A percentile compares a stretch with the other conserved stretches of the same genome.
Conservation (phyloP, 2,113 vertebrate species). For the Rhinolophus sinicus region DNA sequence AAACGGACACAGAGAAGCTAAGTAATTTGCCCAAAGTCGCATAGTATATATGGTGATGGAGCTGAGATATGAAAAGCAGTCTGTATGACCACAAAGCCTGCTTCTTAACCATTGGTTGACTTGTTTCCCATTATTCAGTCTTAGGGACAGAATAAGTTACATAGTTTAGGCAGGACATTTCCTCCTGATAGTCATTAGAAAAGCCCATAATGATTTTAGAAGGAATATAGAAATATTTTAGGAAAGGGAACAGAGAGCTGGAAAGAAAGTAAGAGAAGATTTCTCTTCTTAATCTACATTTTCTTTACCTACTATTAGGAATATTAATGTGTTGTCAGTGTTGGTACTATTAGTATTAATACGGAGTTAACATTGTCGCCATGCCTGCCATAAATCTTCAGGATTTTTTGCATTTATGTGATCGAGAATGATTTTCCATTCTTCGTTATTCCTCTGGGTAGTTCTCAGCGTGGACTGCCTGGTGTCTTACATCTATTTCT, state of each 20-base stretch:
- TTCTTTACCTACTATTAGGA: not conserved
- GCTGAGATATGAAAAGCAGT: not conserved
- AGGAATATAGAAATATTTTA: constrained; percentile 24
- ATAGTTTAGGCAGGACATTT: not conserved
- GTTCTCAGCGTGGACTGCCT: not conserved
- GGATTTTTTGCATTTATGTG: not conserved
- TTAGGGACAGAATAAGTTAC: not conserved
- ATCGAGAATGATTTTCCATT: not conserved
- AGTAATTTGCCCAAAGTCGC: not conserved
- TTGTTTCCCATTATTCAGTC: not conserved
- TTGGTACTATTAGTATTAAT: not conserved
- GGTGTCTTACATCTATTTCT: not conserved
- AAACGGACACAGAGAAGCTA: not conserved
- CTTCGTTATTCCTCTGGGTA: not conserved
- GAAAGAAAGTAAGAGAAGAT: constrained; percentile 4
- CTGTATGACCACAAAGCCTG: not conserved
- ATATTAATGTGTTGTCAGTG: not conserved
- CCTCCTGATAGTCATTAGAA: not conserved
- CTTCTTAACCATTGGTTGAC: not conserved
- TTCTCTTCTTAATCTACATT: not conserved
- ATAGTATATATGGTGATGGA: not conserved
- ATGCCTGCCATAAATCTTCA: not conserved
- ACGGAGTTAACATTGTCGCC: not conserved
- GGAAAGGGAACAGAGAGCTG: not conserved
- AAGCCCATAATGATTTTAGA: constrained; percentile 40